Conservation (phyloP, 2,888 invertebrate species). For the Callosobruchus maculatus region DNA sequence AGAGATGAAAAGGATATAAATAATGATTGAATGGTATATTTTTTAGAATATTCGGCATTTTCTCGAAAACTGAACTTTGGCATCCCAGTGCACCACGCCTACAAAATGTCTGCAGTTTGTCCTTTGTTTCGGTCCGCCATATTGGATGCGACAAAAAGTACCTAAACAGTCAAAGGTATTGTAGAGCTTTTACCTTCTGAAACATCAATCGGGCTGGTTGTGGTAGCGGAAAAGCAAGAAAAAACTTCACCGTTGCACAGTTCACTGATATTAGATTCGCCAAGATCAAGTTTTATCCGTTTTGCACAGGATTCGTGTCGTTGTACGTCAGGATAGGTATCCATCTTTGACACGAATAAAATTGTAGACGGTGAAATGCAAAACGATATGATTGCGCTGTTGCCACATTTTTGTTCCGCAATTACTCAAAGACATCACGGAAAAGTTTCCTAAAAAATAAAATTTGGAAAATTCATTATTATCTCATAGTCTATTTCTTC, state of each 20-base stretch:
- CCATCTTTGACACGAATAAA: slow-evolving; percentile 52
- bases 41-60: background rate
- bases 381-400: background rate
- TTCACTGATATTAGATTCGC: slow-evolving; percentile 41
- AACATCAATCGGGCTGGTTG: slow-evolving; percentile 40
- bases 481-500: too few relatives aligned
- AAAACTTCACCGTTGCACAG: slow-evolving; percentile 43
- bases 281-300: slow-evolving; percentile 45
- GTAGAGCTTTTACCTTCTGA: slow-evolving; percentile 49
- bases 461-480: too few relatives aligned
- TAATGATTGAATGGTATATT: background rate
- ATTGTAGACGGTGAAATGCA: slow-evolving; percentile 5
- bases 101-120: slow-evolving; percentile 47
- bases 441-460: too few relatives aligned
- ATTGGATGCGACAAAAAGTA: slow-evolving; percentile 41
- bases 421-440: background rate
- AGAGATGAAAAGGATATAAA: slow-evolving; percentile 1
- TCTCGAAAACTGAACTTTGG: slow-evolving; percentile 22
- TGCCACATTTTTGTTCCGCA: background rate
- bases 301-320: slow-evolving; percentile 49
- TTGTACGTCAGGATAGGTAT: slow-evolving; percentile 47
- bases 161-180: slow-evolving; percentile 49
- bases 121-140: slow-evolving; percentile 46
- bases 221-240: slow-evolving; percentile 42
- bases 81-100: slow-evolving; percentile 43